phyloP scores from a whole-genome alignment of 2,113 vertebrate genomes.

The Cyprinus carpio region DNA sequence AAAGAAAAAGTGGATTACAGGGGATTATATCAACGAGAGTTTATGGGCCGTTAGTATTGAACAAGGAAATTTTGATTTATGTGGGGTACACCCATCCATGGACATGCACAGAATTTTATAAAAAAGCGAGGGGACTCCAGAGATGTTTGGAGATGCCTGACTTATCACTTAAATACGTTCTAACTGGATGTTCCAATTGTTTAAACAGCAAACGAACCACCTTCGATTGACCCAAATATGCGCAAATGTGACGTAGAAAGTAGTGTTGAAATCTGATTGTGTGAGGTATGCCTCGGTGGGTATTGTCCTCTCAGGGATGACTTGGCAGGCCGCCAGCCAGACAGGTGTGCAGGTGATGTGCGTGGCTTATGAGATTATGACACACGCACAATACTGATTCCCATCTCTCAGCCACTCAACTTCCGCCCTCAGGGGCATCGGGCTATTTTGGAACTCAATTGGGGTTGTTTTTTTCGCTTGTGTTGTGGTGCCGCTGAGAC shows the following conservation, averaged over 20 bases:
- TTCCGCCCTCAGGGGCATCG: constrained; percentile 26
- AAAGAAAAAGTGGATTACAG: no score
- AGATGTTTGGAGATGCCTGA: neutral
- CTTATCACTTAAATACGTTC: neutral
- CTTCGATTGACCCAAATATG: neutral
- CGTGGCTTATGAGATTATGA: constrained; percentile 43
- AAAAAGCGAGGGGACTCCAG: neutral
- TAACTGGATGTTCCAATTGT: constrained; percentile 3
- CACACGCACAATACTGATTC: constrained; percentile 32
- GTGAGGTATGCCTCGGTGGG: neutral
- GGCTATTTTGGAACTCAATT: neutral
- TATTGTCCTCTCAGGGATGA: constrained; percentile 12
- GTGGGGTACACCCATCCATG: no score
- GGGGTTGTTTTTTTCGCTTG: constrained; percentile 24
- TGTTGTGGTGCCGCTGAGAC: neutral
- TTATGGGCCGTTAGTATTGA: neutral
- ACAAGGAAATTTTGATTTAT: neutral
- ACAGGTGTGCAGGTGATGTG: constrained; percentile 37
- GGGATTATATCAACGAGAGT: neutral
- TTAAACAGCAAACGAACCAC: neutral
- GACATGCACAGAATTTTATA: neutral
- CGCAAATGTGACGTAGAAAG: neutral
- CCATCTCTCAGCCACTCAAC: constrained; percentile 32
- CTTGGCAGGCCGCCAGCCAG: neutral
- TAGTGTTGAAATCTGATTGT: constrained; percentile 24